These are phyloP conservation scores for Nannobrachium achirus DNA, from an alignment of 2,113 vertebrate genomes.

Conservation along the genomic window DNA sequence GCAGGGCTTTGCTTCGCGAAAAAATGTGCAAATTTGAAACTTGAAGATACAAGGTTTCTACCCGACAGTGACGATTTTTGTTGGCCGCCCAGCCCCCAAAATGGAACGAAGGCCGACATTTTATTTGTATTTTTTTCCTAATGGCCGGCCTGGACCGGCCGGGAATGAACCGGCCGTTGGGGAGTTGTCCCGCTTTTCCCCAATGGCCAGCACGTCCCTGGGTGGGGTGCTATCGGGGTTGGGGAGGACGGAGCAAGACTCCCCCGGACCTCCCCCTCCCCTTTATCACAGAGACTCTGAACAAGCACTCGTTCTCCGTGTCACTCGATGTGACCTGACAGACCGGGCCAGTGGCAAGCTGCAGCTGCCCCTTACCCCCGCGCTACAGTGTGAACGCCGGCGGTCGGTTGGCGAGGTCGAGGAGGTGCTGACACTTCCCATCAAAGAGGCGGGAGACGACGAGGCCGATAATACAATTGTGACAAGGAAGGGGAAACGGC, in stretches of 20 bases:
- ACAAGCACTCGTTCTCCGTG: constrained; percentile 30
- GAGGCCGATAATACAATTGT: constrained; percentile 24
- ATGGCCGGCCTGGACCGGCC: no score
- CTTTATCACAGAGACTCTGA: constrained; percentile 38
- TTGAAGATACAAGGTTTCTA: no score
- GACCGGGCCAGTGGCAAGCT: constrained; percentile 8
- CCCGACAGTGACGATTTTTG: no score
- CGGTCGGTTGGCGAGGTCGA: constrained; percentile 4
- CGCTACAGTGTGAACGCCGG: constrained; percentile 27
- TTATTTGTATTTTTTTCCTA: no score
- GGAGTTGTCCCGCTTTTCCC: no score
- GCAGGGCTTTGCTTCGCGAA: no score
- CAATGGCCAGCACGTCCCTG: no score
- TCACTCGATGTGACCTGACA: constrained; percentile 49
- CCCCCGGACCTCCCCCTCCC: constrained; percentile 16
- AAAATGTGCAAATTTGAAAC: no score
- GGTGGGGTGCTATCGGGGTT: background rate
- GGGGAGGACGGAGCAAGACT: background rate
- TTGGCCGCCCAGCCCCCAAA: no score
- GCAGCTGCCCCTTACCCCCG: constrained; percentile 27
- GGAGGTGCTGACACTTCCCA: constrained; percentile 49
- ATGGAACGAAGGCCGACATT: no score
- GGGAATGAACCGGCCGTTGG: no score
- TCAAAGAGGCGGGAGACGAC: constrained; percentile 36
- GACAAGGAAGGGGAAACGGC: constrained; percentile 15